Evolutionary conservation across 2,797 vertebrate species (phyloP), one percentile per base, ranked within the genome.

Genomic region (Danio choprae): DNA sequence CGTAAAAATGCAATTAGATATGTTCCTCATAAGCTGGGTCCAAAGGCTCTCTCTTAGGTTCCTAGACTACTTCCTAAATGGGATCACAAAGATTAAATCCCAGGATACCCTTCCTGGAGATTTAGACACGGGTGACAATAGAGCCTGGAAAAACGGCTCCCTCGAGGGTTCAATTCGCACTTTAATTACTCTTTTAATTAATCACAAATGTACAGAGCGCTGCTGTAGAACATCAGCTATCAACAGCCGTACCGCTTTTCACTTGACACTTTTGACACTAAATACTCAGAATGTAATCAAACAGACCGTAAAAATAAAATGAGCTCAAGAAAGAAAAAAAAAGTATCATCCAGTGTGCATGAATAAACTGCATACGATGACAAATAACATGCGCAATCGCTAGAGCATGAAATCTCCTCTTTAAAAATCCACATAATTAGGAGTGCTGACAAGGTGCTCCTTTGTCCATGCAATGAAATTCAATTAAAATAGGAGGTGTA

Each of bases 141-240:
- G n/a, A 77, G 58, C 51, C 69, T 38, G 40, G 59, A 58, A 64
- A 68, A 65, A 60, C 15, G 11, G 13, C 68, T 51, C 53, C 62
- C 69, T 78, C 38, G 3, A 29, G 79, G 63, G 51, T 59, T 79
- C 50, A 29, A 63, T 55, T 69, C 60, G 63, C 44, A 58, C 80
- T 75, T 81, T 81, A 81, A 84, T 84, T 74, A 84, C 59, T 38
- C 22, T 63, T 73, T 70, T 74, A 78, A 70, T 84, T 84, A 79
- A 77, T 82, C 73, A 51, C 71, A 63, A 50, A 73, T 72, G 55
- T 56, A 67, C 20, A 50, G 29, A 83, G 60, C 15, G 1, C 43
- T 71, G 44, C 50, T 55, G 18, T 56, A 36, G 69, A 78, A 64
- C 67, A 60, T 69, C 20, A 71, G 41, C 53, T 51, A 68, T 63